These are phyloP conservation scores for Bembecia ichneumoniformis DNA, from an alignment of 2,888 invertebrate genomes.

Conservation along the genomic window DNA sequence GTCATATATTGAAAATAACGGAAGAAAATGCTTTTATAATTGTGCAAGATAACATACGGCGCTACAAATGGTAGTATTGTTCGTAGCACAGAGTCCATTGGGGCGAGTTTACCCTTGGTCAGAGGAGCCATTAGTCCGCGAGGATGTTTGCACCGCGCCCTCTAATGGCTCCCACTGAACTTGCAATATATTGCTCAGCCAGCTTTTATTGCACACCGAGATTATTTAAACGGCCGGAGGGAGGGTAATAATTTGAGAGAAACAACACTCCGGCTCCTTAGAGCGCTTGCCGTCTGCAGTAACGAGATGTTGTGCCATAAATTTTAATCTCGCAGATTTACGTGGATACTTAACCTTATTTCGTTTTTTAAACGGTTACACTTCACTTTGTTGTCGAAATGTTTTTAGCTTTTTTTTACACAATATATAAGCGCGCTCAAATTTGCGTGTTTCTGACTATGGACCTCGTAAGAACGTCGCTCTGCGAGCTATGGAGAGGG, in stretches of 20 bases:
- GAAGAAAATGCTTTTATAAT: too few relatives aligned
- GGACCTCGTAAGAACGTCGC: too few relatives aligned
- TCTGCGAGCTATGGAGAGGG: too few relatives aligned
- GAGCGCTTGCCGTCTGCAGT: slow-evolving; percentile 21
- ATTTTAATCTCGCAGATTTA: slow-evolving; percentile 24
- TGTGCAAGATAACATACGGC: too few relatives aligned
- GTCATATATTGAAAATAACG: too few relatives aligned
- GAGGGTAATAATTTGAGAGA: slow-evolving; percentile 35
- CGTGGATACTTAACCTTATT: slow-evolving; percentile 1
- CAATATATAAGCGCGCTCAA: too few relatives aligned
- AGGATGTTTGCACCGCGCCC: slow-evolving; percentile 35
- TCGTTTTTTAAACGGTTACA: not conserved
- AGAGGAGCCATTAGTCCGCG: slow-evolving; percentile 26
- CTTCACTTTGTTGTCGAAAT: slow-evolving; percentile 5
- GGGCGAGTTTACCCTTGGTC: slow-evolving; percentile 15
- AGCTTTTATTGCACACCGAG: slow-evolving; percentile 46
- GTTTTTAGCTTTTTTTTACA: not conserved
- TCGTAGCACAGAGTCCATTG: not conserved
- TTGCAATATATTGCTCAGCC: slow-evolving; percentile 40
- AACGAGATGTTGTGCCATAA: slow-evolving; percentile 26
- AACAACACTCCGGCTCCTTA: slow-evolving; percentile 22
- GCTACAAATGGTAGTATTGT: not conserved
- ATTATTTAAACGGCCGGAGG: slow-evolving; percentile 49
- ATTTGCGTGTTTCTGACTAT: too few relatives aligned
- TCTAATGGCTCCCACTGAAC: slow-evolving; percentile 32